phyloP scores from a whole-genome alignment of 2,888 invertebrate species.

The Cryptophagus acutangulus region DNA sequence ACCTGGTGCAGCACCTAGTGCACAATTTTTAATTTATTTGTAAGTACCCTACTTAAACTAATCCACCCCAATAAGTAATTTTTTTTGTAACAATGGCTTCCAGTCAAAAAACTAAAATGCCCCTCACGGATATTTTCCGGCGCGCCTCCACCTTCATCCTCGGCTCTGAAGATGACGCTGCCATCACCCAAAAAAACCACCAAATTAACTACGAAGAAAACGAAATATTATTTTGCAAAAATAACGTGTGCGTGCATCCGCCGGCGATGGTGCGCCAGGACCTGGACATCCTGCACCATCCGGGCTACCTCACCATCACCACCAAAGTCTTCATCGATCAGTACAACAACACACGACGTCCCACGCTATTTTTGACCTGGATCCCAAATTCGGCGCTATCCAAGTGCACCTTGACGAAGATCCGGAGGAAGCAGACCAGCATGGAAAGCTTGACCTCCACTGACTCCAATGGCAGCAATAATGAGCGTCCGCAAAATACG shows the following conservation, averaged over 20 bases:
- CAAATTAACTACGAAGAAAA: slow-evolving; percentile 71
- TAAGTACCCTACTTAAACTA: too few species aligned
- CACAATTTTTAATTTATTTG: background rate
- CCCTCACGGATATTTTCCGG: slow-evolving; percentile 69
- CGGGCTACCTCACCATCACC: slow-evolving; percentile 85
- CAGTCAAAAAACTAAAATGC: too few species aligned
- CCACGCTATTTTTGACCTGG: slow-evolving; percentile 88
- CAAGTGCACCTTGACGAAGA: slow-evolving; percentile 68
- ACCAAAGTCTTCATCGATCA: slow-evolving; percentile 75
- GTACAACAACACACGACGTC: slow-evolving; percentile 68
- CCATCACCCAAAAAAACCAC: slow-evolving; percentile 55
- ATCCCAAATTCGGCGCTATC: slow-evolving; percentile 87
- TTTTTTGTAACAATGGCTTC: too few species aligned
- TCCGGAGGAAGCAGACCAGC: slow-evolving; percentile 38
- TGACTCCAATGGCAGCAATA: slow-evolving; percentile 35
- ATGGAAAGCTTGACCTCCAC: slow-evolving; percentile 43
- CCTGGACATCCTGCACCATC: slow-evolving; percentile 82
- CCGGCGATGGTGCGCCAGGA: slow-evolving; percentile 78
- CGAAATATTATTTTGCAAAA: slow-evolving; percentile 85
- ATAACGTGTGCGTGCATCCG: slow-evolving; percentile 96
- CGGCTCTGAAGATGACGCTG: slow-evolving; percentile 55
- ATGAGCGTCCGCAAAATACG: slow-evolving; percentile 41
- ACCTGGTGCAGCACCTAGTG: background rate
- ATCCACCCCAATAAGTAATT: too few species aligned
- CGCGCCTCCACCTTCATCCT: slow-evolving; percentile 76